Evolutionary conservation across 2,888 invertebrate species (phyloP), one percentile per base, ranked within the genome.

Genomic region (Polyommatus iphigenia): DNA sequence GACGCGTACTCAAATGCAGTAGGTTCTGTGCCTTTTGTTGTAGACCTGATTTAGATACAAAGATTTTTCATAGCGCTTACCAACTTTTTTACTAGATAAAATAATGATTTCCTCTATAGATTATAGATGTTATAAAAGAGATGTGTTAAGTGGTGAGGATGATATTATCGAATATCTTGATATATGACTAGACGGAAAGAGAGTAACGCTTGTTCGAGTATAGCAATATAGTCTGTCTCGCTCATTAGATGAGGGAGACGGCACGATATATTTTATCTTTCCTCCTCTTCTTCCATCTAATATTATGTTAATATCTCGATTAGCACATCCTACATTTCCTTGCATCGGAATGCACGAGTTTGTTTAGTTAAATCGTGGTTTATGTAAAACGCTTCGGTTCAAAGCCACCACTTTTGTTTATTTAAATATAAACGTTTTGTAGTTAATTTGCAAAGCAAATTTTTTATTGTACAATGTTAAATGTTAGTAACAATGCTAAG

Each of bases 1-100:
- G 41, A 72, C n/a, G 41, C 72, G 41, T 72, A 72, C 72, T 72
- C 41, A 72, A 41, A 72, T 72, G 72, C 41, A n/a, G 72, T 72
- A 72, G 72, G 72, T 72, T 41, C 72, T 72, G 41, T 41, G 72
- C 20, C 10, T 72, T 72, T 72, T 15, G 41, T 72, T 72, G 41
- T 41, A 72, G 72, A 41, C 72, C 20, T 41, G 72, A n/a, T 72
- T 41, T 41, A 72, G 10, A 41, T 41, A 41, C 20, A 20, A 72
- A 71, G 71, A 71, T 71, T 13, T 71, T 71, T 36, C 36, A 71
- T 41, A 72, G 32, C 2, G 20, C 41, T 72, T 72, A 67, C 67
- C 67, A 29, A 32, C 18, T 67, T 67, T 67, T 32, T 67, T 67
- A 71, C 71, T 41, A 71, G 71, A 41, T 24, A 67, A 67, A 13